Evolutionary conservation across 2,113 vertebrate genomes (phyloP), one percentile per base, ranked within the genome.

Genomic region (Macquaria ambigua): DNA sequence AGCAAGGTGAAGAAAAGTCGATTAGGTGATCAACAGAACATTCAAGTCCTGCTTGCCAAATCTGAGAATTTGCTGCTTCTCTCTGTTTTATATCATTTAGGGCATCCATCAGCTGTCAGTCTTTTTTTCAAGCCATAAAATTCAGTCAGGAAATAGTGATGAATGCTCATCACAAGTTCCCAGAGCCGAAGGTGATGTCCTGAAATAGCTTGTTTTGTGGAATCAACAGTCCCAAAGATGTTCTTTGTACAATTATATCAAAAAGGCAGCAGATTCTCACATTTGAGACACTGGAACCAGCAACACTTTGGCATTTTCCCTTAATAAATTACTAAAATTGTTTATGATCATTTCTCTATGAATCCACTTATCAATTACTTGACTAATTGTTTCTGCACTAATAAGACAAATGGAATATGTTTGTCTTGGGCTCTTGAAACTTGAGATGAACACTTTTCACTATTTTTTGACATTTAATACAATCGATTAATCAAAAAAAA

Each of bases 1-100:
- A 77, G 70, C 59, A 31, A 64, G 62, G 53, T 5, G 55, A 68
- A 50, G 74, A 85, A 76, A 76, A 43, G 71, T 70, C 23, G 5
- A 34, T 53, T 34, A 66, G 16, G 28, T 43, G 39, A 48, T 25
- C 10, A 62, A 41, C 10, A 31, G 20, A 5, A 43, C 23, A 25
- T 52, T 52, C 9, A 23, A 21, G 25, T 18, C 68, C 11, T 43
- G 67, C 53, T 81, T 73, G 39, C 62, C 8, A 59, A 82, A 72
- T 61, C 6, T 25, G 46, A 28, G 6, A 55, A 37, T 61, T 39
- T 46, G 46, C 20, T 52, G 5, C 20, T 58, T 68, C 79, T 61
- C 34, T 59, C 8, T 56, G 28, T 55, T 73, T 63, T 7, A 16
- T 50, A 15, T 74, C 9, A 52, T 68, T 41, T 12, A 61, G 28